phyloP scores from a whole-genome alignment of 2,113 vertebrate genomes.

The Lophotis ruficrista region DNA sequence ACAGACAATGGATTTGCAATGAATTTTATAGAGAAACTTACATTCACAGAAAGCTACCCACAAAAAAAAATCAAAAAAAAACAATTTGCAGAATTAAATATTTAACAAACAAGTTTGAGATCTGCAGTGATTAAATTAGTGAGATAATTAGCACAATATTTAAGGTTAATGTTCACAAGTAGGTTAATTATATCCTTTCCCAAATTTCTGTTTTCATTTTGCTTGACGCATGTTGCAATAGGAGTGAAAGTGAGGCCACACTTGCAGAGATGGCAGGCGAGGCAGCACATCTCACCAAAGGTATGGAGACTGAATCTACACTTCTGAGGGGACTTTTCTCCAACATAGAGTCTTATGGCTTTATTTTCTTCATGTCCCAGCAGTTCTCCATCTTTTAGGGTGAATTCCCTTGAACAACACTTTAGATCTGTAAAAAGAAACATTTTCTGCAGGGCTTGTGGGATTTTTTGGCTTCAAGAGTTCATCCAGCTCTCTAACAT shows the following conservation, averaged over 20 bases:
- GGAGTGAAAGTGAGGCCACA: slow-evolving; percentile 1
- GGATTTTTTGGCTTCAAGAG: neutral
- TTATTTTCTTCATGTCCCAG: neutral
- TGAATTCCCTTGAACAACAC: neutral
- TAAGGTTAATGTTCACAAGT: slow-evolving; percentile 63
- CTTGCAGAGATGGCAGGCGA: neutral
- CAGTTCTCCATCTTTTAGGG: neutral
- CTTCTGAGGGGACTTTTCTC: neutral
- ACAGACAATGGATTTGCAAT: neutral
- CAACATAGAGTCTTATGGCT: neutral
- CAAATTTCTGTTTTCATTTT: slow-evolving; percentile 55
- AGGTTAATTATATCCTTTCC: slow-evolving; percentile 55
- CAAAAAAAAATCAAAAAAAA: too few relatives aligned
- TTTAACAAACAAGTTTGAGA: slow-evolving; percentile 53
- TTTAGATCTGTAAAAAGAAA: neutral
- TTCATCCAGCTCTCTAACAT: neutral
- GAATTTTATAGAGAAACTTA: neutral
- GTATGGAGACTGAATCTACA: neutral
- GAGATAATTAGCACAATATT: slow-evolving; percentile 55
- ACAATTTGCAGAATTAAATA: slow-evolving; percentile 24
- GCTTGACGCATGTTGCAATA: neutral
- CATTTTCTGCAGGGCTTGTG: neutral
- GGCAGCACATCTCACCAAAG: neutral
- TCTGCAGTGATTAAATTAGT: slow-evolving; percentile 55
- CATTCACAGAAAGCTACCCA: neutral